phyloP scores from a whole-genome alignment of 2,888 invertebrate species.

The Drosophila prolongata region DNA sequence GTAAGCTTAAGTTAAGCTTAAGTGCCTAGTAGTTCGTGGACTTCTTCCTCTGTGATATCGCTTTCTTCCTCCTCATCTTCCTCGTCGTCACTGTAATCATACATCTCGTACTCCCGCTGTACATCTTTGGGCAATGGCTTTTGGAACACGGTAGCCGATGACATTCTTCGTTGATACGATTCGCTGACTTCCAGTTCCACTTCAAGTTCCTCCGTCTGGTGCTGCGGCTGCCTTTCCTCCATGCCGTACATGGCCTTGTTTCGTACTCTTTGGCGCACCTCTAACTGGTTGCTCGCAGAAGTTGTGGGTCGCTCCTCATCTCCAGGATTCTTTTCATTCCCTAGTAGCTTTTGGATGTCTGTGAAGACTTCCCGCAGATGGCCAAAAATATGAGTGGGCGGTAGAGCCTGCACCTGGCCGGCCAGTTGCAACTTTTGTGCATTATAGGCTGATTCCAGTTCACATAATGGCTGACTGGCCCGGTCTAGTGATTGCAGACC shows the following conservation, averaged over 20 bases:
- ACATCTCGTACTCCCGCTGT: conserved; percentile 21
- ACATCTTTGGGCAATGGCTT: conserved; percentile 61
- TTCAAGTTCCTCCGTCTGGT: neutral
- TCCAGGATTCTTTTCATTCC: neutral
- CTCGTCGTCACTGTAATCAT: conserved; percentile 16
- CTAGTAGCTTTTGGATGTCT: conserved; percentile 54
- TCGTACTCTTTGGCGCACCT: conserved; percentile 40
- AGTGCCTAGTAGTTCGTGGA: conserved; percentile 4
- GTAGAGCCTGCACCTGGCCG: conserved; percentile 43
- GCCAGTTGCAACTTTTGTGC: conserved; percentile 66
- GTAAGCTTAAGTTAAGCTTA: neutral
- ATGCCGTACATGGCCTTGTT: conserved; percentile 60
- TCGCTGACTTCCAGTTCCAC: conserved; percentile 10
- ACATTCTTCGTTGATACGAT: conserved; percentile 64
- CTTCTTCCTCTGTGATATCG: conserved; percentile 16
- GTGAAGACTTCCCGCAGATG: conserved; percentile 53
- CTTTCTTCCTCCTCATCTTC: neutral
- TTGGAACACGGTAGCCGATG: conserved; percentile 64
- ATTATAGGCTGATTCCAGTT: conserved; percentile 76
- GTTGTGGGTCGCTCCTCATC: conserved; percentile 12
- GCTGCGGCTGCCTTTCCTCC: neutral
- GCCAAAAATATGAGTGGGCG: conserved; percentile 66
- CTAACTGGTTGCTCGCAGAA: conserved; percentile 41
- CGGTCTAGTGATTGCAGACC: conserved; percentile 40
- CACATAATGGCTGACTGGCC: conserved; percentile 53